Evolutionary conservation across 2,113 vertebrate genomes (phyloP), one percentile per base, ranked within the genome.

Genomic region (Cheirogaleus medius): DNA sequence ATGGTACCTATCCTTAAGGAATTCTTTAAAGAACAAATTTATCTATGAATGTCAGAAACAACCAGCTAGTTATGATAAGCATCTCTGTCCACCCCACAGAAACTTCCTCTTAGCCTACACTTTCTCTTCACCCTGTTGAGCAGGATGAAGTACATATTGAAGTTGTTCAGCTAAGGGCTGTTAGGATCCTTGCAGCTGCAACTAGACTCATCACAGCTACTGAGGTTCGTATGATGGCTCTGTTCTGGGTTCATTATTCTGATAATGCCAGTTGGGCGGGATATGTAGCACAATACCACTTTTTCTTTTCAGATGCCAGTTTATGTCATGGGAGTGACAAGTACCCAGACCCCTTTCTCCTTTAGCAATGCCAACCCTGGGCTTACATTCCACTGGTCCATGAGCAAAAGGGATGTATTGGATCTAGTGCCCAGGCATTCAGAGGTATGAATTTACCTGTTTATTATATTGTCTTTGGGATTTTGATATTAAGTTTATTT

Each of bases 101-200:
- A 49, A 60, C 58, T 39, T 20, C 47, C 77, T 23, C 37, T 32
- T 34, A 44, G 49, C 54, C 52, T 89, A 71, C 34, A 27, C 81
- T 63, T 44, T 47, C 54, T 63, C 34, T 58, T 77, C 60, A 56
- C 66, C 14, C 74, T 77, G 0, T 49, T 68, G 82, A 76, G 21
- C 96, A 99, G 99, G 99, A 98, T 95, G 98, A 98, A 94, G 98
- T 99, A 2, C 96, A 97, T 37, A 54, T 99, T 86, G 98, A 99
- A 85, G 98, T 99, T 13, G 97, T 98, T 69, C 97, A 92, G 96
- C 97, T 99, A 47, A 96, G 96, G 87, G 98, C 97, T 32, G 90
- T 99, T 34, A 97, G 98, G 87, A 98, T 99, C 91, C 97, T 98
- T 5, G 97, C 98, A 18, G 97, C 98, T 39, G 93, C 98, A 34